Conservation (phyloP, 2,888 invertebrate species). For the Pammene aurita region DNA sequence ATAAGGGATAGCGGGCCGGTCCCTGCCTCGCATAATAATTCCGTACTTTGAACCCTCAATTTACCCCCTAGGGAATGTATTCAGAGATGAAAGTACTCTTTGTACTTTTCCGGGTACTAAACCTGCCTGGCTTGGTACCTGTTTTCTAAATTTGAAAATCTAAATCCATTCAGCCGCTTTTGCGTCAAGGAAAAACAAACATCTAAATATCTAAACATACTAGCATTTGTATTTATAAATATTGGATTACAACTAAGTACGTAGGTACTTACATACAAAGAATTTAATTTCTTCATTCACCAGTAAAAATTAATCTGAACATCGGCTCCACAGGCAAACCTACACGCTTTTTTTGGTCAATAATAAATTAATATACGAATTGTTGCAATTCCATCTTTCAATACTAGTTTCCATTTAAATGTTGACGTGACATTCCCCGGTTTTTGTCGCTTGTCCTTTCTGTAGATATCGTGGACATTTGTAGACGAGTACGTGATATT, state of each 20-base stretch:
- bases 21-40: too few relatives aligned
- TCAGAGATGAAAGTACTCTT: too few relatives aligned
- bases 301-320: conserved; percentile 15
- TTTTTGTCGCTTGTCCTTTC: conserved; percentile 19
- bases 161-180: too few relatives aligned
- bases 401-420: conserved; percentile 39
- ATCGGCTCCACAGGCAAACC: conserved; percentile 14
- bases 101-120: too few relatives aligned
- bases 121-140: too few relatives aligned
- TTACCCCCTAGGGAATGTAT: too few relatives aligned
- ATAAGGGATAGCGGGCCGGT: too few relatives aligned
- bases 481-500: conserved; percentile 6
- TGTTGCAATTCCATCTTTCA: conserved; percentile 30
- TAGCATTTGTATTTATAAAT: too few relatives aligned
- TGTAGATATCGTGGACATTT: conserved; percentile 8
- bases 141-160: too few relatives aligned
- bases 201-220: too few relatives aligned
- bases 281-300: conserved; percentile 1
- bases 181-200: too few relatives aligned
- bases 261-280: background rate
- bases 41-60: too few relatives aligned
- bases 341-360: conserved; percentile 27
- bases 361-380: conserved; percentile 32
- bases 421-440: conserved; percentile 22
- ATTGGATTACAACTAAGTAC: background rate